Evolutionary conservation across 2,797 vertebrate genomes (phyloP).

Genomic region (Halcyon badia): DNA sequence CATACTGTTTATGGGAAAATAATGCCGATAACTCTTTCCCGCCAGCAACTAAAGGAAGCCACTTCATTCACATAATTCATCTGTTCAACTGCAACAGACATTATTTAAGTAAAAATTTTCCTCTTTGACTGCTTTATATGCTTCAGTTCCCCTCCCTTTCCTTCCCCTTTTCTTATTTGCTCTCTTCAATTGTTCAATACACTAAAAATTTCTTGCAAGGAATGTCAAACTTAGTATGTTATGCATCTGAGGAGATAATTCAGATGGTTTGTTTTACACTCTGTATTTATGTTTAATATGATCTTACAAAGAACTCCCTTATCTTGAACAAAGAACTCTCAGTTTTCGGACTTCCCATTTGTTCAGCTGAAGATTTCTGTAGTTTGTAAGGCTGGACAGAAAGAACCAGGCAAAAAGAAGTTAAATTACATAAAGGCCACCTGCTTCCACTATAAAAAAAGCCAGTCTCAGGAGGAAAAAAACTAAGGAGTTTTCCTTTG

Average conservation of each 20-base stretch:
- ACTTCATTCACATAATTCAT: constrained; percentile 20
- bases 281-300: background rate
- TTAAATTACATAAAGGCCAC: background rate
- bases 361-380: constrained; percentile 7
- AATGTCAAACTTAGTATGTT: background rate
- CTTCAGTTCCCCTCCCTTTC: constrained; percentile 15
- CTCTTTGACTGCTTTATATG: constrained; percentile 46
- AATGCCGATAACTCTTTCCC: background rate
- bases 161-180: constrained; percentile 56
- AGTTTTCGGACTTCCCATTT: constrained; percentile 23
- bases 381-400: constrained; percentile 2
- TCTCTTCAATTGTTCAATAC: background rate
- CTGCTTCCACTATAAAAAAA: background rate
- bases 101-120: constrained; percentile 14
- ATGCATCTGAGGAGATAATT: background rate
- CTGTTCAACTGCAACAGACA: constrained; percentile 1
- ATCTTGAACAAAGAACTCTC: background rate
- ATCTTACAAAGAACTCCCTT: constrained; percentile 16
- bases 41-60: background rate
- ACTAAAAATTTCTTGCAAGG: background rate
- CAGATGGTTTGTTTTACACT: background rate
- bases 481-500: background rate
- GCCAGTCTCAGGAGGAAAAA: background rate
- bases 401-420: constrained; percentile 2
- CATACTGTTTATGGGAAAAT: background rate